phyloP scores from a whole-genome alignment of 1,140 invertebrate species.

The Chlorops oryzae region DNA sequence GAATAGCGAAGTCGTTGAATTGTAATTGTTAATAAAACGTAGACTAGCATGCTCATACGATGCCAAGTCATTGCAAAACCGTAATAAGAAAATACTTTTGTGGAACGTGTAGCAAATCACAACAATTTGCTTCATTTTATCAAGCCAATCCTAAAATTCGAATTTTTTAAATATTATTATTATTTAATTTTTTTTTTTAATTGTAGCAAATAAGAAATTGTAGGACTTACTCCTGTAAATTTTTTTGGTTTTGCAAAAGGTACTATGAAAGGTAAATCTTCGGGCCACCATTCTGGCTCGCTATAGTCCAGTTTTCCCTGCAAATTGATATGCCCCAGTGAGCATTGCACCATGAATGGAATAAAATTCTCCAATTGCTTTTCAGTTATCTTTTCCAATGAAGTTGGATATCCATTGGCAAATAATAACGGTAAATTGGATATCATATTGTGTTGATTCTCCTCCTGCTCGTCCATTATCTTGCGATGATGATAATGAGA shows the following conservation, averaged over 20 bases:
- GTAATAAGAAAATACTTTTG: constrained; percentile 62
- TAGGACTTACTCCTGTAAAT: constrained; percentile 49
- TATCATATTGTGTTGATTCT: constrained; percentile 43
- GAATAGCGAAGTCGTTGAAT: constrained; percentile 66
- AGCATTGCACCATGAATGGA: constrained; percentile 68
- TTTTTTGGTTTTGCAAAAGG: constrained; percentile 55
- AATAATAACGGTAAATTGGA: constrained; percentile 61
- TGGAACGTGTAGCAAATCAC: constrained; percentile 66
- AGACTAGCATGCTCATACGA: constrained; percentile 58
- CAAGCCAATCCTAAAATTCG: constrained; percentile 56
- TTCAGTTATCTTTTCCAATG: constrained; percentile 57
- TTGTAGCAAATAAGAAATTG: constrained; percentile 12
- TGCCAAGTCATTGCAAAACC: constrained; percentile 63
- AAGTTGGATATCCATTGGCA: constrained; percentile 62
- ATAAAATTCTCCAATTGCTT: constrained; percentile 62
- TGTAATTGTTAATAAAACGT: constrained; percentile 65
- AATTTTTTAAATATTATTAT: no score
- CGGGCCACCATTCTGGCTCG: constrained; percentile 64
- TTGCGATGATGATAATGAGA: no score
- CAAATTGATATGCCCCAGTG: constrained; percentile 59
- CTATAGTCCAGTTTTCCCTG: constrained; percentile 45
- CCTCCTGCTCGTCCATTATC: constrained; percentile 41
- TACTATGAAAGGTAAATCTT: constrained; percentile 58
- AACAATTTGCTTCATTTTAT: constrained; percentile 59
- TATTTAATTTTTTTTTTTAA: no score